phyloP scores from a whole-genome alignment of 2,113 vertebrate genomes.

The Sialia sialis region DNA sequence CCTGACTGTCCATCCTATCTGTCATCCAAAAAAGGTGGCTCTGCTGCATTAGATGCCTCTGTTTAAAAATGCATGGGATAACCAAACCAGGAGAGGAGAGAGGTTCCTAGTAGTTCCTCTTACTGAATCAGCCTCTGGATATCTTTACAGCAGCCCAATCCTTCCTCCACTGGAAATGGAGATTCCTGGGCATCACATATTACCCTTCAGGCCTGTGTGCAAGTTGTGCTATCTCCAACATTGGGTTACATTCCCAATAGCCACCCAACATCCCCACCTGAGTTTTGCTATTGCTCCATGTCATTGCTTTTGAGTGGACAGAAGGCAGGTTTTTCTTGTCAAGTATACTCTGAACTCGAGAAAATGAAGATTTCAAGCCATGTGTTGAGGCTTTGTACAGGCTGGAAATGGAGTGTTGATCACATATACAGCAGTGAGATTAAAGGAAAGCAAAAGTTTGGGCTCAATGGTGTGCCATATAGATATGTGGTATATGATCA shows the following conservation, averaged over 20 bases:
- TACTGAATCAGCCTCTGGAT: background rate
- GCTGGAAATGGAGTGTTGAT: background rate
- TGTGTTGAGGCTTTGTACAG: background rate
- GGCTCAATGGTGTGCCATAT: background rate
- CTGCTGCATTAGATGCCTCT: background rate
- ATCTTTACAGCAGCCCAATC: background rate
- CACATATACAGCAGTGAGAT: background rate
- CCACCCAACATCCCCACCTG: background rate
- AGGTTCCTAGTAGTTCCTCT: background rate
- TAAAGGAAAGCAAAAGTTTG: background rate
- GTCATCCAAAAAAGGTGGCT: background rate
- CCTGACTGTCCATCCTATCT: background rate
- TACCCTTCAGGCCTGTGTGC: background rate
- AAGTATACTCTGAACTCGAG: background rate
- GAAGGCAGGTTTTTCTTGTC: background rate
- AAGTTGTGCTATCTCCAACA: rapidly evolving
- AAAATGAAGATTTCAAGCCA: background rate
- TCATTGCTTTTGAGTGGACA: background rate
- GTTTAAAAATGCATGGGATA: background rate
- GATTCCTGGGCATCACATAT: background rate
- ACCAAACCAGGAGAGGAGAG: background rate
- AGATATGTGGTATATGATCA: background rate
- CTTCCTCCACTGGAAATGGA: background rate
- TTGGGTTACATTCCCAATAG: background rate
- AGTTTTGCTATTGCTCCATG: background rate